phyloP scores from a whole-genome alignment of 2,888 invertebrate species.

The Caenorhabditis virilis region DNA sequence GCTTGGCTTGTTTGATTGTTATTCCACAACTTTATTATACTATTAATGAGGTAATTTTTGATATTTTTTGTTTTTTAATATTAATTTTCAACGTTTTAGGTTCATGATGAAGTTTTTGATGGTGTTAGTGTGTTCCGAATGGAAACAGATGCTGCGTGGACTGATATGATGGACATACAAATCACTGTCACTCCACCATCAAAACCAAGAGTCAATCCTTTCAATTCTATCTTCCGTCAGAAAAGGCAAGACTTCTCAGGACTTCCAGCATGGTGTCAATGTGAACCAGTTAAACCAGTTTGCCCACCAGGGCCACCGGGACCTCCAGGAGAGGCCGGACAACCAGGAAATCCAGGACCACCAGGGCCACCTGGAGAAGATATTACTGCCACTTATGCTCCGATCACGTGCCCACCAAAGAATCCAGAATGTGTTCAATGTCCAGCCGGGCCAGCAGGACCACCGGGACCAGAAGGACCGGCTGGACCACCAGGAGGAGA shows the following conservation, averaged over 20 bases:
- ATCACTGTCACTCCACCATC: slow-evolving; percentile 62
- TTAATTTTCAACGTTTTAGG: slow-evolving; percentile 7
- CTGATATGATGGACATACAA: slow-evolving; percentile 64
- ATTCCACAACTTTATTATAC: slow-evolving; percentile 63
- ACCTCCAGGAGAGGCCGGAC: slow-evolving; percentile 50
- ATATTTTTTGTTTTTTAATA: neutral
- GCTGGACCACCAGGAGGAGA: slow-evolving; percentile 34
- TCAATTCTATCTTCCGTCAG: slow-evolving; percentile 61
- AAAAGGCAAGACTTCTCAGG: slow-evolving; percentile 42
- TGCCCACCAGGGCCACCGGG: slow-evolving; percentile 47
- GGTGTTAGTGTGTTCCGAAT: slow-evolving; percentile 56
- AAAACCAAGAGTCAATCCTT: slow-evolving; percentile 52
- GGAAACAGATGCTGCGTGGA: slow-evolving; percentile 65
- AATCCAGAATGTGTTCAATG: slow-evolving; percentile 38
- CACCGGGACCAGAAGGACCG: slow-evolving; percentile 38
- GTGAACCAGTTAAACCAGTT: slow-evolving; percentile 39
- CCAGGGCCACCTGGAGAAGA: slow-evolving; percentile 44
- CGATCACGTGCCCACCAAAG: slow-evolving; percentile 41
- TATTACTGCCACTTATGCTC: slow-evolving; percentile 34
- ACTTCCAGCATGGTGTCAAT: slow-evolving; percentile 50
- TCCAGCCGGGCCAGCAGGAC: slow-evolving; percentile 37
- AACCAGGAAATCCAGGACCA: slow-evolving; percentile 36
- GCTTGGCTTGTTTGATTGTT: slow-evolving; percentile 58
- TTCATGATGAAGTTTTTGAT: slow-evolving; percentile 43
- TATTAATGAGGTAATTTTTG: slow-evolving; percentile 49